Base-by-base conservation (phyloP, 2,888 invertebrate species). In the Ophioninae sp. region DNA sequence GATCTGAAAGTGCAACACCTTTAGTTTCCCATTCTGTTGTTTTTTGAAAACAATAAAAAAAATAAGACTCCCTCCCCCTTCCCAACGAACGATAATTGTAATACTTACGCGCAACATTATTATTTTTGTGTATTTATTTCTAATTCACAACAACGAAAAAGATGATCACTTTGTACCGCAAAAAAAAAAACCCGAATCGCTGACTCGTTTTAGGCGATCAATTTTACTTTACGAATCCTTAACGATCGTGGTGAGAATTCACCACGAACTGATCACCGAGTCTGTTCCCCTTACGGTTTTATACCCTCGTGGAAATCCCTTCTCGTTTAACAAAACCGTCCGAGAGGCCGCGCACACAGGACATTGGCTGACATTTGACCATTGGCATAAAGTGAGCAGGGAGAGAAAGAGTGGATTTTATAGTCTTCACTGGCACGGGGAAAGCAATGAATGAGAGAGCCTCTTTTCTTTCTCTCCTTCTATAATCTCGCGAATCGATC, bases 291-390 rank as follows among this genome's bases (percentile, higher is more conserved):
- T 88, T 89, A 88, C 90, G 85, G 89, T 91, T 91, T 91, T 91
- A 91, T 91, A 91, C 88, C 88, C 86, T 82, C 81, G 86, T 30
- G 64, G 73, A 77, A 88, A 87, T 89, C 91, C 91, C 91, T 91
- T 88, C 90, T 90, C 77, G 84, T 74, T 80, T 77, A 81, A 84
- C 86, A 90, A 87, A 88, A 67, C 30, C 63, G 41, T 20, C 72
- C 75, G 23, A 51, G 74, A 75, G 69, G 69, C 63, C 44, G 85
- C 87, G 20, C 75, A 85, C 87, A 87, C 88, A 89, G 90, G 89
- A 89, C 89, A 91, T 90, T 91, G 91, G 91, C 87, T 89, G 87
- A 87, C 88, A 88, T 86, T 87, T 87, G 87, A 88, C 91, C 90
- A 88, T 89, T 89, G 65, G 41, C 39, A 51, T 22, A 71, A 13